Evolutionary conservation across 1,140 invertebrate genomes (phyloP).

Genomic region (Drosophila rhopaloa): DNA sequence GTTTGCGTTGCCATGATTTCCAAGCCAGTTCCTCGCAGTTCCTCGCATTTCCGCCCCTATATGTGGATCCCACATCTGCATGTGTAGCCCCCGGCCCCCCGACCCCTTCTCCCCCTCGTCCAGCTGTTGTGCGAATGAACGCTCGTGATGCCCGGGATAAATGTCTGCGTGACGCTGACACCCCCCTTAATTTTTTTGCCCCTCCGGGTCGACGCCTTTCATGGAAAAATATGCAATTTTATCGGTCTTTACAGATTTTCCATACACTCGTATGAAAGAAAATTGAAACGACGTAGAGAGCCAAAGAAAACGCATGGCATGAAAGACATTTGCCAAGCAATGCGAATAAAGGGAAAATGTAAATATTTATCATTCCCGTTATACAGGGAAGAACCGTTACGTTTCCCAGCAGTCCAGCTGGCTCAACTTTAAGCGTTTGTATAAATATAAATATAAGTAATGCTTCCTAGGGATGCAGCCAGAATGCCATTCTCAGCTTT

Average conservation of each 20-base stretch:
- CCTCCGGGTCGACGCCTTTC: slow-evolving; percentile 55
- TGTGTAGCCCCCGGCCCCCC: slow-evolving; percentile 8
- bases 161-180: slow-evolving; percentile 47
- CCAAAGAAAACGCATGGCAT: slow-evolving; percentile 51
- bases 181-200: slow-evolving; percentile 19
- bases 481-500: slow-evolving; percentile 67
- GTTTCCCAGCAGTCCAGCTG: slow-evolving; percentile 25
- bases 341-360: slow-evolving; percentile 53
- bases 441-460: slow-evolving; percentile 40
- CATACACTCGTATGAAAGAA: slow-evolving; percentile 30
- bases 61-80: slow-evolving; percentile 17
- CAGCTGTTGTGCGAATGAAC: slow-evolving; percentile 45
- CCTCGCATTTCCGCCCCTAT: slow-evolving; percentile 19
- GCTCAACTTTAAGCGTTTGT: slow-evolving; percentile 49
- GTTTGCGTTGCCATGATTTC: slow-evolving; percentile 77
- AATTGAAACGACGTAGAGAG: slow-evolving; percentile 33
- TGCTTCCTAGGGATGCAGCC: slow-evolving; percentile 19
- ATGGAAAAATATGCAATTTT: slow-evolving; percentile 83
- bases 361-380: slow-evolving; percentile 73
- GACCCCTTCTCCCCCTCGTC: neutral
- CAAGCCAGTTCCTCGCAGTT: slow-evolving; percentile 33
- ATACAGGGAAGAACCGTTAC: slow-evolving; percentile 41
- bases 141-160: slow-evolving; percentile 54
- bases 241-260: slow-evolving; percentile 82
- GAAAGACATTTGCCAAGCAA: slow-evolving; percentile 76